phyloP scores from a whole-genome alignment of 2,113 vertebrate species.

The Merops nubicus region DNA sequence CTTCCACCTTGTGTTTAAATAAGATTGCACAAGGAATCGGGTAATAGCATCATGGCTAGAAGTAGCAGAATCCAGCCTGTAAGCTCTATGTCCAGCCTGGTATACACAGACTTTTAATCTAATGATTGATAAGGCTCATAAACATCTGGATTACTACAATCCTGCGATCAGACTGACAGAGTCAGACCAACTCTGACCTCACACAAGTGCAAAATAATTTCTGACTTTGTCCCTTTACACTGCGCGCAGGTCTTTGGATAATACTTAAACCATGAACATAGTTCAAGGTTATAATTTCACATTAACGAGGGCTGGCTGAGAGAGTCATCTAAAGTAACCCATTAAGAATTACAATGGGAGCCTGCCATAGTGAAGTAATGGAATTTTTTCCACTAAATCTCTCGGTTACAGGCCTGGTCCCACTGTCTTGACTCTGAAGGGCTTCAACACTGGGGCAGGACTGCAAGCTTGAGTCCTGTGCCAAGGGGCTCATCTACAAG shows the following conservation, averaged over 20 bases:
- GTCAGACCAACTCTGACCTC: background rate
- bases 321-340: constrained; percentile 63
- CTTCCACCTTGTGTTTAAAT: background rate
- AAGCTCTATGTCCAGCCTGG: background rate
- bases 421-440: background rate
- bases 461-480: background rate
- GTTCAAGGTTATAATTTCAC: constrained; percentile 63
- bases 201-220: background rate
- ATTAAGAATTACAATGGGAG: constrained; percentile 45
- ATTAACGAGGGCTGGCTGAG: constrained; percentile 51
- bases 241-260: constrained; percentile 20
- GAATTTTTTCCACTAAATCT: constrained; percentile 41
- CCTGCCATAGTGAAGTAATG: constrained; percentile 12
- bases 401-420: background rate
- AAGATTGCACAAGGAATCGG: background rate
- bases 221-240: constrained; percentile 31
- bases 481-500: background rate
- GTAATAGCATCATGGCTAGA: background rate
- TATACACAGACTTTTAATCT: background rate
- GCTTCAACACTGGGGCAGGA: background rate
- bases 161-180: background rate
- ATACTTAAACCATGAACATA: constrained; percentile 43
- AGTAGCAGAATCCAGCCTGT: background rate
- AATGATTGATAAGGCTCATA: background rate
- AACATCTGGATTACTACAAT: background rate